phyloP scores from a whole-genome alignment of 2,888 invertebrate species.

The Cyrtodaria siliqua region DNA sequence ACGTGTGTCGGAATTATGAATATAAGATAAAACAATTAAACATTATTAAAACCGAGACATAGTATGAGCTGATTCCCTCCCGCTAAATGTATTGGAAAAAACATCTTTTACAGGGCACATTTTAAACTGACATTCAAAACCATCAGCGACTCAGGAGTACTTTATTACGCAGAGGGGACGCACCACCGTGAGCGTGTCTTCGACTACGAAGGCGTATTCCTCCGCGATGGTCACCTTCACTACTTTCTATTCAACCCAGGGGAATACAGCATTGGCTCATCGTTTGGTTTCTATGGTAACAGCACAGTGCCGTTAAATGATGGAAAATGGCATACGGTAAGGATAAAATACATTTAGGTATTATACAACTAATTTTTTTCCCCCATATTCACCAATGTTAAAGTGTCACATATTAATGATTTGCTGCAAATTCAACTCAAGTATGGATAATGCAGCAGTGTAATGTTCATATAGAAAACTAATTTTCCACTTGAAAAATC shows the following conservation, averaged over 20 bases:
- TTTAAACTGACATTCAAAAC: slow-evolving; percentile 67
- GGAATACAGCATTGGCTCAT: slow-evolving; percentile 63
- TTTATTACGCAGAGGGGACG: slow-evolving; percentile 68
- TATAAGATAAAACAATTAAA: too few relatives aligned
- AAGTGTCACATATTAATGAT: too few relatives aligned
- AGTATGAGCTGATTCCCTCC: too few relatives aligned
- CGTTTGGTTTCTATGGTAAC: slow-evolving; percentile 62
- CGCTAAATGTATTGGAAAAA: not conserved
- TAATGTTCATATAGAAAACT: too few relatives aligned
- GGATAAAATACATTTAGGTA: too few relatives aligned
- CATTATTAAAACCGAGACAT: too few relatives aligned
- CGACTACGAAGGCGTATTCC: slow-evolving; percentile 70
- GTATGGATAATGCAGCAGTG: too few relatives aligned
- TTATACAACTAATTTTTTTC: too few relatives aligned
- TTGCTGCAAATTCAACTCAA: too few relatives aligned
- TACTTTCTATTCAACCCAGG: slow-evolving; percentile 73
- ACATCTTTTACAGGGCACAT: slow-evolving; percentile 64
- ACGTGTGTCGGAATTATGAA: too few relatives aligned
- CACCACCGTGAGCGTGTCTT: slow-evolving; percentile 52
- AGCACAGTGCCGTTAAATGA: slow-evolving; percentile 52
- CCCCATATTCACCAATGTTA: too few relatives aligned
- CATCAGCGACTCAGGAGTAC: slow-evolving; percentile 37
- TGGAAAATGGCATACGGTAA: slow-evolving; percentile 60
- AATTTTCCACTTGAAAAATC: too few relatives aligned
- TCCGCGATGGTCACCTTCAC: slow-evolving; percentile 66